Evolutionary conservation across 2,797 vertebrate genomes (phyloP).

Genomic region (Ataeniobius toweri): DNA sequence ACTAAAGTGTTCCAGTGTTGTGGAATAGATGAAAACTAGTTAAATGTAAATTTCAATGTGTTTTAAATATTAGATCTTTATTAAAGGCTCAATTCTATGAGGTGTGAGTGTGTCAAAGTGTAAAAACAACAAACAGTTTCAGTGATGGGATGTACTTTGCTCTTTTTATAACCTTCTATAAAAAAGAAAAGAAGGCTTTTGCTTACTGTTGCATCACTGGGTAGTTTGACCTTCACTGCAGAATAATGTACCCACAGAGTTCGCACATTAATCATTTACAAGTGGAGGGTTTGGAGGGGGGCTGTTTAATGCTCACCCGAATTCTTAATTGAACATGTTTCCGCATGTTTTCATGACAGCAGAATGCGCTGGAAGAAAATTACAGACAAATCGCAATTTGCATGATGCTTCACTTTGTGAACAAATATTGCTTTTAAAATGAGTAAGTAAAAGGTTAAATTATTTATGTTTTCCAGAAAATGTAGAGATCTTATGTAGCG

Average conservation of each 20-base stretch:
- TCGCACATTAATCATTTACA: conserved; percentile 15
- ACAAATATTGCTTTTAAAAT: not conserved
- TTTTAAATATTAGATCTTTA: not conserved
- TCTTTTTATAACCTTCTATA: not conserved
- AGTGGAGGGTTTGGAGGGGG: not conserved
- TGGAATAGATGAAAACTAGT: not conserved
- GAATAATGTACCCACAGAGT: conserved; percentile 22
- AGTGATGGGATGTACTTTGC: not conserved
- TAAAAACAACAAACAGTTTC: not conserved
- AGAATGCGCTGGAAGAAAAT: conserved; percentile 1
- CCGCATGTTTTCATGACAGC: conserved; percentile 12
- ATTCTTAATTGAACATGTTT: conserved; percentile 12
- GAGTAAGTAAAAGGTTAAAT: not conserved
- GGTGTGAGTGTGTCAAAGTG: not conserved
- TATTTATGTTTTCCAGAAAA: not conserved
- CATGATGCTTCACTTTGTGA: not conserved
- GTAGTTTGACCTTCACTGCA: conserved; percentile 36
- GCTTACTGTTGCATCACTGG: conserved; percentile 25
- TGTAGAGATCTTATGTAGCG: too few relatives aligned
- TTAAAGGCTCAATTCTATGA: not conserved
- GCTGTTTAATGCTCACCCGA: not conserved
- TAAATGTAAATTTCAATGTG: not conserved
- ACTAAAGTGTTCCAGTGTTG: not conserved
- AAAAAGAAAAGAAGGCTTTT: conserved; percentile 7
- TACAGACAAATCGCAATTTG: not conserved